phyloP scores from a whole-genome alignment of 1,140 invertebrate species.

The Aphaenogaster ashmeadi region DNA sequence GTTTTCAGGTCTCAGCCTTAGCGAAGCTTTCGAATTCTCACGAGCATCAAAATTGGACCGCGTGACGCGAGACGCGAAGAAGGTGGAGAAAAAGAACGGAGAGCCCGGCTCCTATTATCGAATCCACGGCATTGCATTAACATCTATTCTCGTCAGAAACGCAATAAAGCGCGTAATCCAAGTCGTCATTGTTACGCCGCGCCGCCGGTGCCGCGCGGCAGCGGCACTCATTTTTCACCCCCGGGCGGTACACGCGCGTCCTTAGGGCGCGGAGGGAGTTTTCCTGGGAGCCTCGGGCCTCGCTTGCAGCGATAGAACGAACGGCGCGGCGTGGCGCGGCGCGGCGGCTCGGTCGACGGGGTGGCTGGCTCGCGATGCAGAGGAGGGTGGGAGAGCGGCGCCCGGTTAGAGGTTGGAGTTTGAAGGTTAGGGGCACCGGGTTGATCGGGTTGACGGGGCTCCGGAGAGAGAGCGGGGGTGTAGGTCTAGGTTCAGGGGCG shows the following conservation, averaged over 20 bases:
- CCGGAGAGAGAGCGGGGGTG: conserved; percentile 76
- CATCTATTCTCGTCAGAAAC: conserved; percentile 42
- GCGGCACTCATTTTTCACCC: conserved; percentile 50
- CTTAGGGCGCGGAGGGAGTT: conserved; percentile 41
- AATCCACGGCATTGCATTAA: conserved; percentile 26
- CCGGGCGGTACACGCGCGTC: conserved; percentile 38
- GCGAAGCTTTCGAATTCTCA: conserved; percentile 3
- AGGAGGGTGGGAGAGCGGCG: conserved; percentile 47
- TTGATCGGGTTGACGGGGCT: conserved; percentile 82
- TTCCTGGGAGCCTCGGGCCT: conserved; percentile 52
- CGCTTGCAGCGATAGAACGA: conserved; percentile 28
- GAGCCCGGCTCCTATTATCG: neutral
- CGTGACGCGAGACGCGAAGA: neutral
- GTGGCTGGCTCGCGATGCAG: neutral
- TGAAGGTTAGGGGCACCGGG: conserved; percentile 85
- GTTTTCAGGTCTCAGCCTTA: neutral
- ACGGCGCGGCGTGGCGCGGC: conserved; percentile 23
- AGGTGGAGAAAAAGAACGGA: neutral
- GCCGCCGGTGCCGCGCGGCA: conserved; percentile 15
- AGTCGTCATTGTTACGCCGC: conserved; percentile 60
- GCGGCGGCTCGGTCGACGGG: conserved; percentile 19
- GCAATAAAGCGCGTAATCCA: conserved; percentile 61
- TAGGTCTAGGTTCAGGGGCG: conserved; percentile 85
- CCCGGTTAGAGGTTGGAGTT: conserved; percentile 63
- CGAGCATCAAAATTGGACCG: conserved; percentile 5